These are phyloP conservation scores for Pelmatolapia mariae DNA, from an alignment of 2,113 vertebrate genomes.

Conservation along the genomic window DNA sequence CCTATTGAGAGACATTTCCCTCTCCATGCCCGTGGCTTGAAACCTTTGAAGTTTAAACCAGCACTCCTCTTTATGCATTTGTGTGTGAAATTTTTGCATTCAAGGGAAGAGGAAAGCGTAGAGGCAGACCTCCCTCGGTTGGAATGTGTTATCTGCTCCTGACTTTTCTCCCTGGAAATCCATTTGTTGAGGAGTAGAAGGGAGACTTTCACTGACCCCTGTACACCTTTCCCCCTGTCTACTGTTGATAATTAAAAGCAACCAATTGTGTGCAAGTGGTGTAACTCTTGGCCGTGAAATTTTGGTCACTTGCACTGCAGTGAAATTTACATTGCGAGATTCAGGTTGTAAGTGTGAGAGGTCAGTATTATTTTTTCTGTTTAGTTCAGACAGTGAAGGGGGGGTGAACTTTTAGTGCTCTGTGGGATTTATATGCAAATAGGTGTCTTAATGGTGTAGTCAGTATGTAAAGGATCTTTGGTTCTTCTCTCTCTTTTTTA, in stretches of 20 bases:
- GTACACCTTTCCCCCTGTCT: neutral
- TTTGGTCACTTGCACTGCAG: neutral
- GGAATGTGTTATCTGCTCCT: conserved; percentile 38
- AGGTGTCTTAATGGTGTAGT: neutral
- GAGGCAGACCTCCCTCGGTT: conserved; percentile 12
- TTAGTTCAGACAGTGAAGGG: neutral
- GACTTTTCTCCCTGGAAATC: conserved; percentile 40
- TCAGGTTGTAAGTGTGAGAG: neutral
- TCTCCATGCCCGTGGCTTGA: conserved; percentile 14
- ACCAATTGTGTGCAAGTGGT: neutral
- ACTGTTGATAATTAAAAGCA: neutral
- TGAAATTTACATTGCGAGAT: neutral
- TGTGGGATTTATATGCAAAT: neutral
- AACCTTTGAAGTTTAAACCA: conserved; percentile 64
- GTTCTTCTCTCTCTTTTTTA: neutral
- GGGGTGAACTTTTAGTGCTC: neutral
- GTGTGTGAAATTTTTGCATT: conserved; percentile 38
- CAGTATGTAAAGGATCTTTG: neutral
- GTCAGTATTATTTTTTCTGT: neutral
- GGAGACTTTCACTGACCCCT: conserved; percentile 11
- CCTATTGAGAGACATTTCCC: conserved; percentile 38
- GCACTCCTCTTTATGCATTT: conserved; percentile 44
- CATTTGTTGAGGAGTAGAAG: conserved; percentile 9
- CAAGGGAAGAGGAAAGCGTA: conserved; percentile 2
- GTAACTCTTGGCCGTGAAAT: neutral